Conservation (phyloP, 2,113 vertebrate species). For the Syngnathus typhle region DNA sequence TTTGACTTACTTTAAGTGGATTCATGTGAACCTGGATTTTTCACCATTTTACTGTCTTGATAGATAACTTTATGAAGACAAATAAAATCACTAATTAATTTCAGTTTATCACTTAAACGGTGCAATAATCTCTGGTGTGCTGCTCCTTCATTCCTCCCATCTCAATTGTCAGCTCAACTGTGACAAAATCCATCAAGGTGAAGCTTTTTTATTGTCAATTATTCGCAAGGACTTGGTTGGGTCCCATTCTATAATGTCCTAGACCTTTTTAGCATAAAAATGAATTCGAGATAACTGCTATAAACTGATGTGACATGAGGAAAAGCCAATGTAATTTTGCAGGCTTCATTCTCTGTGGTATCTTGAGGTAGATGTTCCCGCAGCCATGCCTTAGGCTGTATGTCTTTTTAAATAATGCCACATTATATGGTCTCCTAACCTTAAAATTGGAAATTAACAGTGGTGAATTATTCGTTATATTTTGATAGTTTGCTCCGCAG, state of each 20-base stretch:
- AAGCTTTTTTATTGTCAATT: background rate
- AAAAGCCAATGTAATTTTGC: background rate
- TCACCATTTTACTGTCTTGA: too few relatives aligned
- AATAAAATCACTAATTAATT: background rate
- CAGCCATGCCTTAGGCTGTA: background rate
- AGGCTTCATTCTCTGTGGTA: background rate
- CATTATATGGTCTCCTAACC: slow-evolving; percentile 5
- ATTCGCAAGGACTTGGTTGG: background rate
- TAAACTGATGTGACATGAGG: background rate
- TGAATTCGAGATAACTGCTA: background rate
- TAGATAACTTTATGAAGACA: background rate
- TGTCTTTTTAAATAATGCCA: slow-evolving; percentile 10
- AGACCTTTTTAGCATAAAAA: background rate
- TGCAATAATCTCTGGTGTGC: background rate
- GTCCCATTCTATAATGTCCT: background rate
- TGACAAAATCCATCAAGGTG: background rate
- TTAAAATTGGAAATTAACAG: slow-evolving; percentile 8
- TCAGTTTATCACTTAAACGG: background rate
- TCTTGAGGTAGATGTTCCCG: background rate
- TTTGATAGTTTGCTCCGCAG: background rate
- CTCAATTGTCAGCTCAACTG: background rate
- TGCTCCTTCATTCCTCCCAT: background rate
- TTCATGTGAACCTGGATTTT: too few relatives aligned
- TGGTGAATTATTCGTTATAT: slow-evolving; percentile 1
- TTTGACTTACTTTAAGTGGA: too few relatives aligned